Conservation (phyloP, 1,140 invertebrate species). For the Atta colombica region DNA sequence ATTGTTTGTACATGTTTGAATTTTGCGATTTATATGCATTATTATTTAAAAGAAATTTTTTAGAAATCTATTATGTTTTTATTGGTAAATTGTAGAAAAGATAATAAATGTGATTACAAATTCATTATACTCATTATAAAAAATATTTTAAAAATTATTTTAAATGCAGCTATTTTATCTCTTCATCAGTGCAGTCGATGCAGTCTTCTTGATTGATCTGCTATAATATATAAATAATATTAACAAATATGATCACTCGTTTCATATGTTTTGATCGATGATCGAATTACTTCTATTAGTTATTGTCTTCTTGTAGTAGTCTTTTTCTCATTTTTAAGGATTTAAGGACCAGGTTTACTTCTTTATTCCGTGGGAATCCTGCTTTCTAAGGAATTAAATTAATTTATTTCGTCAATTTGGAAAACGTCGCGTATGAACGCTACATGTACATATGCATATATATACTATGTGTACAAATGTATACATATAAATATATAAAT, state of each 20-base stretch:
- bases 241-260: not conserved
- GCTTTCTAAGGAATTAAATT: slow-evolving; percentile 47
- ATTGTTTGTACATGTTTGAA: not conserved
- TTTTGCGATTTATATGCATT: slow-evolving; percentile 16
- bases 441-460: slow-evolving; percentile 51
- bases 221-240: not conserved
- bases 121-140: slow-evolving; percentile 7
- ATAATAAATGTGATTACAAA: not conserved
- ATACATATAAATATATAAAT: slow-evolving; percentile 50
- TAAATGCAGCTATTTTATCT: not conserved
- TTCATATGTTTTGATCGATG: not conserved
- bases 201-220: not conserved
- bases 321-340: not conserved
- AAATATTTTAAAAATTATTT: not conserved
- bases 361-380: not conserved
- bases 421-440: not conserved
- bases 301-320: not conserved
- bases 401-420: slow-evolving; percentile 31
- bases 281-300: slow-evolving; percentile 5
- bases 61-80: not conserved
- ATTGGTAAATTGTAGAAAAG: slow-evolving; percentile 1
- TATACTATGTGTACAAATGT: slow-evolving; percentile 13
- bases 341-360: slow-evolving; percentile 35
- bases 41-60: not conserved
- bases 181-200: not conserved